Percentiles rank a stretch among this genome's conserved stretches.
Conservation (phyloP, 1,140 invertebrate species). For the Cyrtorhinus lividipennis region DNA sequence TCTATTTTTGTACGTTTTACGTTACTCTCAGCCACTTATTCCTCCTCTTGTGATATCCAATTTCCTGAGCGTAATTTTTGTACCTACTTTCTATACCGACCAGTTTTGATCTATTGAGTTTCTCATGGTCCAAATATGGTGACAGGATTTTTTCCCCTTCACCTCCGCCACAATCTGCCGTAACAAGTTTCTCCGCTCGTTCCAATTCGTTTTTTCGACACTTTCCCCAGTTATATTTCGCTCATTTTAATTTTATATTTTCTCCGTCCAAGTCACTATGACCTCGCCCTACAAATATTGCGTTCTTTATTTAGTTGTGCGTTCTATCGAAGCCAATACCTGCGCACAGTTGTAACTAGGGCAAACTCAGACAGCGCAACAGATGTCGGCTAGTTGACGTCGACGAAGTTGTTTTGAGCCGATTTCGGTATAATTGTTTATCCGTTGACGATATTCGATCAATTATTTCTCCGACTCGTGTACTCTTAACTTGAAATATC, state of each 20-base stretch:
- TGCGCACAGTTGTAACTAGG: not conserved
- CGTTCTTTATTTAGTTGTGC: not conserved
- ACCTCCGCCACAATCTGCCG: slow-evolving; percentile 4
- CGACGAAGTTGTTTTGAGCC: not conserved
- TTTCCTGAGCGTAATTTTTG: not conserved
- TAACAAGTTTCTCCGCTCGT: not conserved
- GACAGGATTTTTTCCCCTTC: slow-evolving; percentile 14
- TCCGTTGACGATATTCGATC: not conserved
- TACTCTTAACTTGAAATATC: not conserved
- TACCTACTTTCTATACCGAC: not conserved
- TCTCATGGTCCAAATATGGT: slow-evolving; percentile 17
- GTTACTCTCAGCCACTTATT: not conserved
- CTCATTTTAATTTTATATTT: not conserved
- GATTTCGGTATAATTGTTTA: not conserved
- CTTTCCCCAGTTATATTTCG: not conserved
- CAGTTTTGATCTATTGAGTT: not conserved
- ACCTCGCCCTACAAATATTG: not conserved
- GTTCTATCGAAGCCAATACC: not conserved
- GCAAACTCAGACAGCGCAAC: not conserved
- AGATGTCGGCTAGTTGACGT: not conserved
- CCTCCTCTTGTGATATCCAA: not conserved
- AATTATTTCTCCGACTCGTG: not conserved
- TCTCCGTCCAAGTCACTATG: not conserved
- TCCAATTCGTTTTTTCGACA: not conserved
- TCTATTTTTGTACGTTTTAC: not conserved